Percentiles rank a stretch among this genome's conserved stretches.
These are phyloP conservation scores for Eciton burchellii DNA, from an alignment of 1,140 invertebrate genomes.

Conservation along the genomic window DNA sequence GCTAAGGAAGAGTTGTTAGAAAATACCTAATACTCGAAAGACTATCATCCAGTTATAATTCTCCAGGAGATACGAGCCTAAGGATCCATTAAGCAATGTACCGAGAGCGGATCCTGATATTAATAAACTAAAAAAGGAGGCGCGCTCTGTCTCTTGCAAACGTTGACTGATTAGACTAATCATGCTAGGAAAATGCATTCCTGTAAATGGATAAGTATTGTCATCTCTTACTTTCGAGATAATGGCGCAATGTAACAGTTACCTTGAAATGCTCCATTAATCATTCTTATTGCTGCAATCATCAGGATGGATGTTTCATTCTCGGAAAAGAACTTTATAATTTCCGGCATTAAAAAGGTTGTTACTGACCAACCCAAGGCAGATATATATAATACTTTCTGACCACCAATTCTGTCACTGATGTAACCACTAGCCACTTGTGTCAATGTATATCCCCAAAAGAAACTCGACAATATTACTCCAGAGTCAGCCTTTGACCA, in stretches of 20 bases:
- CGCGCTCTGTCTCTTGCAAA: slow-evolving; percentile 88
- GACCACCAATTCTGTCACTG: slow-evolving; percentile 90
- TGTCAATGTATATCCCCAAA: slow-evolving; percentile 92
- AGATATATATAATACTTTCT: slow-evolving; percentile 88
- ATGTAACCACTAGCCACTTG: slow-evolving; percentile 91
- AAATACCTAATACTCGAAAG: slow-evolving; percentile 89
- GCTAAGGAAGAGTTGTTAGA: background rate
- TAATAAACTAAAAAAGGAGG: slow-evolving; percentile 90
- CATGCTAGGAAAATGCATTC: slow-evolving; percentile 91
- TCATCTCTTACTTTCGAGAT: background rate
- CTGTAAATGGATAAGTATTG: slow-evolving; percentile 71
- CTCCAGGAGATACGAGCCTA: slow-evolving; percentile 90
- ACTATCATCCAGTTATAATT: slow-evolving; percentile 89
- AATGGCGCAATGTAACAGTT: slow-evolving; percentile 38
- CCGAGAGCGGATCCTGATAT: slow-evolving; percentile 89
- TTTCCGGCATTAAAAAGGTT: slow-evolving; percentile 89
- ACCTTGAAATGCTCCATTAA: slow-evolving; percentile 90
- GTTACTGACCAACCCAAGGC: slow-evolving; percentile 89
- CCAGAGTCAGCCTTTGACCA: slow-evolving; percentile 92
- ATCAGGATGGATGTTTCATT: slow-evolving; percentile 87
- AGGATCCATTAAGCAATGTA: slow-evolving; percentile 89
- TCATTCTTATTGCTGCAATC: slow-evolving; percentile 87
- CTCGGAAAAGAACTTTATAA: slow-evolving; percentile 87
- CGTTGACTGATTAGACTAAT: slow-evolving; percentile 90
- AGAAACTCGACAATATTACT: slow-evolving; percentile 90